Evolutionary conservation across 1,140 invertebrate genomes (phyloP).

Genomic region (Micrasema longulum): DNA sequence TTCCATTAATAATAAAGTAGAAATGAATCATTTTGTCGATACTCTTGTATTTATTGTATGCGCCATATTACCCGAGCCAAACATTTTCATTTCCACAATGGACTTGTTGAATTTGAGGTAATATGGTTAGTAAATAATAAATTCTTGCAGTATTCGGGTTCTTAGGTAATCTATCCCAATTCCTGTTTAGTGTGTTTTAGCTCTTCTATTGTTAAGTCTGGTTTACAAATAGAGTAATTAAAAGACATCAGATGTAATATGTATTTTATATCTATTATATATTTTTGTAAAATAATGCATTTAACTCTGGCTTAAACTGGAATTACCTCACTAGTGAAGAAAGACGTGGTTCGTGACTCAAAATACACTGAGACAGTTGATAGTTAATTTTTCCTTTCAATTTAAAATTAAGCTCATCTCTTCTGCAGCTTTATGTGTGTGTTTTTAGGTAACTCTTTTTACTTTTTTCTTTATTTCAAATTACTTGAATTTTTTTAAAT

Average conservation of each 20-base stretch:
- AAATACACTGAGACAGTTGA: no score
- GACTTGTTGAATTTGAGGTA: background rate
- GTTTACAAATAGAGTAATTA: slow-evolving; percentile 1
- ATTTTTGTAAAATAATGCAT: slow-evolving; percentile 30
- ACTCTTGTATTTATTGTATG: background rate
- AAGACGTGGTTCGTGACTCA: no score
- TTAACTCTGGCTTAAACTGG: background rate
- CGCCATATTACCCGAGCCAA: background rate
- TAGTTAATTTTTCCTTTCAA: no score
- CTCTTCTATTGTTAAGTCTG: slow-evolving; percentile 16
- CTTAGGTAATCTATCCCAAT: slow-evolving; percentile 23
- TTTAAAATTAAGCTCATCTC: no score
- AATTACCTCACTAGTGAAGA: slow-evolving; percentile 12
- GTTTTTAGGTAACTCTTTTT: no score
- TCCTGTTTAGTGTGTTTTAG: slow-evolving; percentile 32
- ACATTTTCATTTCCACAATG: background rate
- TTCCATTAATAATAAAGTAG: slow-evolving; percentile 27
- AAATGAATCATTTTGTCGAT: slow-evolving; percentile 4
- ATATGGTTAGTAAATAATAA: background rate
- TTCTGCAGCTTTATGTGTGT: no score
- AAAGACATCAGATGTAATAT: slow-evolving; percentile 4
- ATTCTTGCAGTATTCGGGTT: background rate
- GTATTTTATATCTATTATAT: slow-evolving; percentile 13
- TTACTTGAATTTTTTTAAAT: no score
- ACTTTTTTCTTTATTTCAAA: no score